Percentiles rank a stretch among this genome's conserved stretches.
These are phyloP conservation scores for Xenopus borealis DNA, from an alignment of 2,113 vertebrate genomes.

Conservation along the genomic window DNA sequence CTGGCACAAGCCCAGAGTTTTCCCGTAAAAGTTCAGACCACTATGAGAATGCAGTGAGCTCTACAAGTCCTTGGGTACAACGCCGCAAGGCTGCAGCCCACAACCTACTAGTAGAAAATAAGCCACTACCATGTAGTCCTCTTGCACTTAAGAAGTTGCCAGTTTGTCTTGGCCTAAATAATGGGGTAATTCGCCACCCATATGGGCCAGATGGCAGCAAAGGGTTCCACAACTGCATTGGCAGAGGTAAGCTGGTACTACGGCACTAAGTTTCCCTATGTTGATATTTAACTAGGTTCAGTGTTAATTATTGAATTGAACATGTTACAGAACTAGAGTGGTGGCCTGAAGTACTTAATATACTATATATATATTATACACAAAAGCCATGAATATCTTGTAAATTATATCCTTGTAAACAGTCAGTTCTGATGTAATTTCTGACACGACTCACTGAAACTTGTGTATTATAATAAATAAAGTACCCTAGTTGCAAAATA, in stretches of 20 bases:
- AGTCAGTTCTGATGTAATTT: no score
- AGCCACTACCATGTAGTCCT: fast-evolving
- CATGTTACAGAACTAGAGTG: no score
- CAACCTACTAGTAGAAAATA: fast-evolving
- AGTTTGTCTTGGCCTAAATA: background rate
- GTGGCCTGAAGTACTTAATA: no score
- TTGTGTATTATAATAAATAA: no score
- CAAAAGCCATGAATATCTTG: no score
- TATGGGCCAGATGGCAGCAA: constrained; percentile 45
- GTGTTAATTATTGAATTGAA: no score
- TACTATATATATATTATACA: no score
- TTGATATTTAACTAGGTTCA: no score
- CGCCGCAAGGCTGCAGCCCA: constrained; percentile 35
- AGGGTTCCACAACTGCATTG: constrained; percentile 52
- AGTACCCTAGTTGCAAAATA: no score
- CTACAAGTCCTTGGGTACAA: constrained; percentile 50
- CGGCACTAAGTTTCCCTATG: constrained; percentile 24
- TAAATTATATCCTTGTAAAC: no score
- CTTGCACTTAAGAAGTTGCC: background rate
- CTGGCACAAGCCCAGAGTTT: background rate
- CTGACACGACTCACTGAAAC: no score
- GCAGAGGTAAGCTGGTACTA: constrained; percentile 51
- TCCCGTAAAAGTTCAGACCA: constrained; percentile 42
- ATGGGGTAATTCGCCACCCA: constrained; percentile 47
- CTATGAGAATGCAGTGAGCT: background rate